A percentile compares a stretch with the other conserved stretches of the same genome.
phyloP scores from a whole-genome alignment of 2,797 vertebrate species.

The Chloroceryle amazona region DNA sequence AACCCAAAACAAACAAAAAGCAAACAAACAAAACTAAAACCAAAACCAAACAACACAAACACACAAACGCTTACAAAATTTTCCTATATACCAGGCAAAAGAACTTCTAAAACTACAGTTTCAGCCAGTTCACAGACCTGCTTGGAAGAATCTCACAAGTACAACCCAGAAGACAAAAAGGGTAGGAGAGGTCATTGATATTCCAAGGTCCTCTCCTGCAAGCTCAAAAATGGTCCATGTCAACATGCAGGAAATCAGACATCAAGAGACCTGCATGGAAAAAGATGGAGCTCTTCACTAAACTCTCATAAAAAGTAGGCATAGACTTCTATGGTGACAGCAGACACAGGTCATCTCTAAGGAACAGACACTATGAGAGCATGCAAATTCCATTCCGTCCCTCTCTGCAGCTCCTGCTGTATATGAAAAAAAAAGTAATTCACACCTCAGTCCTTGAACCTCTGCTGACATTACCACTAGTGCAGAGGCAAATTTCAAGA shows the following conservation, averaged over 20 bases:
- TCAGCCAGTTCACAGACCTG: not conserved
- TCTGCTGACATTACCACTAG: not conserved
- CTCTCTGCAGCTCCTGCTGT: not conserved
- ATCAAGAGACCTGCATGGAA: not conserved
- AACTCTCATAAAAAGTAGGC: not conserved
- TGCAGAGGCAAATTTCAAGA: not conserved
- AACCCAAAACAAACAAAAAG: not conserved
- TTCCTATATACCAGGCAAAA: not conserved
- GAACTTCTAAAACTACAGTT: not conserved
- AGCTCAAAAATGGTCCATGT: not conserved
- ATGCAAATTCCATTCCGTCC: not conserved
- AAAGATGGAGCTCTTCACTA: not conserved
- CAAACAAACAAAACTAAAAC: not conserved
- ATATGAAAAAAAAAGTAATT: not conserved
- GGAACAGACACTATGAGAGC: not conserved
- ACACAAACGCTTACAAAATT: not conserved
- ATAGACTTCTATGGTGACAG: not conserved
- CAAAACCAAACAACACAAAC: no score
- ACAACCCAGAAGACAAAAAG: not conserved
- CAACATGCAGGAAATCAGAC: not conserved
- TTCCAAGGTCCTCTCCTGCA: not conserved
- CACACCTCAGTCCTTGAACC: not conserved
- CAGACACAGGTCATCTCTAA: not conserved
- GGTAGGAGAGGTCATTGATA: not conserved
- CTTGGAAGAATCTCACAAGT: not conserved